Percentiles rank a stretch among this genome's conserved stretches.
phyloP scores from a whole-genome alignment of 1,140 invertebrate genomes.

The Nylanderia fulva region DNA sequence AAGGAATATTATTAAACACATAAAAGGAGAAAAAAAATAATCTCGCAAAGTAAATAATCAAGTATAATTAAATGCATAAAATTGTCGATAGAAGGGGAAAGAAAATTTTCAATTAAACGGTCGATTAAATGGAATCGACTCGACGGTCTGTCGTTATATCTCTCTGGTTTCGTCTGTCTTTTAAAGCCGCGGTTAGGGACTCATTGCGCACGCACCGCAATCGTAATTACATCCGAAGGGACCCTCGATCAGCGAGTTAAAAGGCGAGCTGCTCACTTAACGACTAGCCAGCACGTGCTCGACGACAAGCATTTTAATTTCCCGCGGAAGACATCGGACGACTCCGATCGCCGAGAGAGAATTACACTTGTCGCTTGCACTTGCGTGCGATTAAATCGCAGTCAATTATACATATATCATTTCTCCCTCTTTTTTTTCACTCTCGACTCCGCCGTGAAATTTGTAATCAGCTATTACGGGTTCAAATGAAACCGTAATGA shows the following conservation, averaged over 20 bases:
- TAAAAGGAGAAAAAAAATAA: too few species aligned
- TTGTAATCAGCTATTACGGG: conserved; percentile 13
- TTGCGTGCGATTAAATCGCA: not conserved
- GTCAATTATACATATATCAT: not conserved
- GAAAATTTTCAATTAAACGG: not conserved
- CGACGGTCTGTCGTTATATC: not conserved
- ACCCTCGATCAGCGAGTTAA: conserved; percentile 41
- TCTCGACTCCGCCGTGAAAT: conserved; percentile 25
- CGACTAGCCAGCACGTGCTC: conserved; percentile 66
- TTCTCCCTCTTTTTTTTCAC: conserved; percentile 28
- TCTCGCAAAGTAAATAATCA: too few species aligned
- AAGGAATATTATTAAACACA: too few species aligned
- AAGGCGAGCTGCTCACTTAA: conserved; percentile 56
- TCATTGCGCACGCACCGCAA: not conserved
- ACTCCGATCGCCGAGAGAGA: conserved; percentile 60
- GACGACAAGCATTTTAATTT: conserved; percentile 65
- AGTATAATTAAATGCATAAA: too few species aligned
- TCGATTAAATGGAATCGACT: not conserved
- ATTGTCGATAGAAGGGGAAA: too few species aligned
- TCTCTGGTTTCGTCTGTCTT: not conserved
- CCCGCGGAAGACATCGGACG: conserved; percentile 22
- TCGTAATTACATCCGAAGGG: conserved; percentile 56
- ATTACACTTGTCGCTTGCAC: conserved; percentile 64
- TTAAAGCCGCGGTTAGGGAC: not conserved
- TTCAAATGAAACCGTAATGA: not conserved